These are phyloP conservation scores for Oscheius onirici DNA, from an alignment of 2,888 invertebrate species.

Conservation along the genomic window DNA sequence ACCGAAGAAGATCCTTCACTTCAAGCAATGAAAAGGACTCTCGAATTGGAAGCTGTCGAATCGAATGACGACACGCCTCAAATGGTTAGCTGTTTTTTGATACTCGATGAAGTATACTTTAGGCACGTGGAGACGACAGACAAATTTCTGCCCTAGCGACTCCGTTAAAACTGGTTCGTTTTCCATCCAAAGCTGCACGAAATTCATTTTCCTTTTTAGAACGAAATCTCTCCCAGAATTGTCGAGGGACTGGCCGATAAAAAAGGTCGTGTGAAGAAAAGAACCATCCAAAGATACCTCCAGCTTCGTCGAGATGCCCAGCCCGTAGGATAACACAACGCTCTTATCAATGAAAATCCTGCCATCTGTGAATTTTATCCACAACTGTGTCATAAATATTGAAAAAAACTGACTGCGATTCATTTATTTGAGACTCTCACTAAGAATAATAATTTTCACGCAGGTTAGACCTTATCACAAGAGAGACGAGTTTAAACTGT, in stretches of 20 bases:
- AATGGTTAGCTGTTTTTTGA: neutral
- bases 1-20: neutral
- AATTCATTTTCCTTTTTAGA: conserved; percentile 1
- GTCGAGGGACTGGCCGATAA: conserved; percentile 7
- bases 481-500: conserved; percentile 15
- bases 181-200: neutral
- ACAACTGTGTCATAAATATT: too few relatives aligned
- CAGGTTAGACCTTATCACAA: conserved; percentile 22
- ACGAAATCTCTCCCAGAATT: neutral
- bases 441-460: conserved; percentile 9
- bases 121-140: neutral
- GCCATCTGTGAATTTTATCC: too few relatives aligned
- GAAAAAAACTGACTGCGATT: too few relatives aligned
- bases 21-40: neutral
- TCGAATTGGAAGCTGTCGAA: too few relatives aligned
- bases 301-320: neutral
- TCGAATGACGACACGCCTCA: too few relatives aligned
- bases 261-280: conserved; percentile 10
- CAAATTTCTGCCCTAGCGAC: neutral
- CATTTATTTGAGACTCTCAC: conserved; percentile 13
- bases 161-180: neutral
- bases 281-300: neutral
- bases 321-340: too few relatives aligned
- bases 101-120: neutral
- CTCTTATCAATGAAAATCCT: too few relatives aligned